A percentile compares a stretch with the other conserved stretches of the same genome.
Evolutionary conservation across 2,113 vertebrate genomes (phyloP).

Genomic region (Syrrhaptes paradoxus): DNA sequence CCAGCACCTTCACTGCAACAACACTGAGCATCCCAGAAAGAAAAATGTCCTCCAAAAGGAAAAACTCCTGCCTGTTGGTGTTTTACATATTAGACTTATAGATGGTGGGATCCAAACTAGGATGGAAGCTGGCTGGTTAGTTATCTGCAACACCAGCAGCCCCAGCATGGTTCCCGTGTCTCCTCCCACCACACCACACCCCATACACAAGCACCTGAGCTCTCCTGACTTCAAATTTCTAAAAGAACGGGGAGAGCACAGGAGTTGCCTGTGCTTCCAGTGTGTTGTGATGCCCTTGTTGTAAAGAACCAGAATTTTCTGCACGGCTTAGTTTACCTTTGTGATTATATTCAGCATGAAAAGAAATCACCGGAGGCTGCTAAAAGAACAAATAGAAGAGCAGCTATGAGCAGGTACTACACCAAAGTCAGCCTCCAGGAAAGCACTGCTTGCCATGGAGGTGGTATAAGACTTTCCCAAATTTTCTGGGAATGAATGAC

Average conservation of each 20-base stretch:
- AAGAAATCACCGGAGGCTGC: neutral
- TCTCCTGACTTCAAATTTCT: neutral
- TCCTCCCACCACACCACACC: neutral
- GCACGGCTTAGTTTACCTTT: neutral
- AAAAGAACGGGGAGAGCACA: neutral
- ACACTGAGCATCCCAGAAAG: neutral
- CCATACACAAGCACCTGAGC: neutral
- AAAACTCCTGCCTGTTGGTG: neutral
- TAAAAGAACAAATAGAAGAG: neutral
- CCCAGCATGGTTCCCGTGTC: fast-evolving
- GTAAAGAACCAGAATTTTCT: neutral
- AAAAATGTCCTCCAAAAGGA: neutral
- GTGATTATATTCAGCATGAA: neutral
- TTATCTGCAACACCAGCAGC: neutral
- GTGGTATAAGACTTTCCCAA: neutral
- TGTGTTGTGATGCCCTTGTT: fast-evolving
- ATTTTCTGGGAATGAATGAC: neutral
- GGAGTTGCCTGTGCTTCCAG: neutral
- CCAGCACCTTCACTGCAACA: neutral
- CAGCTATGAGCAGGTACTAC: neutral
- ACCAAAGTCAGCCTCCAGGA: neutral
- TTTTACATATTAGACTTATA: fast-evolving
- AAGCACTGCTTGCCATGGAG: neutral
- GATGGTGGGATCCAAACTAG: neutral
- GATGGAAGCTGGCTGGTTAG: neutral